Evolutionary conservation across 2,797 vertebrate species (phyloP), one percentile per base, ranked within the genome.

Genomic region (Cossypha niveicapilla): DNA sequence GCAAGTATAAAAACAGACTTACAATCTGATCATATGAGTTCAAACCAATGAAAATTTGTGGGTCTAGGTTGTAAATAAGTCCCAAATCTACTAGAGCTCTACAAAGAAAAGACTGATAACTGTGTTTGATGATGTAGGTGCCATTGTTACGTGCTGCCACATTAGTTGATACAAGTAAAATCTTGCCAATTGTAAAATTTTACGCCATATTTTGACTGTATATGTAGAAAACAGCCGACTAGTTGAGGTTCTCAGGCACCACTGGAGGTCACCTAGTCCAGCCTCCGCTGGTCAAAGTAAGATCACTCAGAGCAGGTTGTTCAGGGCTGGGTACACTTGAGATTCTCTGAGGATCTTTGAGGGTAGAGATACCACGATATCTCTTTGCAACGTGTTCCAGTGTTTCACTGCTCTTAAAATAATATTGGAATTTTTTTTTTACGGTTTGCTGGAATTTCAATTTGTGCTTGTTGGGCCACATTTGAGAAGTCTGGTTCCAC

Each of bases 331-430:
- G 1, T 62, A 16, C 56, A 9, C 12, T 3, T 89, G 28, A 23
- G 19, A 42, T 81, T 61, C n/a, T 48, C 28, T 71, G 25, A 48
- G 9, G 48, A 9, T 57, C 25, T 82, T 44, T 37, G 42, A 79
- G 51, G 51, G 24, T 39, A 35, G 45, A 72, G 34, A 14, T 17
- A 50, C n/a, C 12, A 28, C 0, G 4, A 3, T 13, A 0, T 66
- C 22, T 58, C 32, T 79, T 65, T 50, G 34, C 32, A 83, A 14
- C 10, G 34, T 44, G 5, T 72, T 79, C 21, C 13, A 45, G 1
- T 50, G 32, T 54, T 73, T 35, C 12, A 24, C 21, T 51, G 8
- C 32, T 61, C 47, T 76, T 8, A 86, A 27, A 77, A 44, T 28
- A 48, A 37, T 25, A 6, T 4, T 41, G 5, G 8, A 22, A 4